A percentile compares a stretch with the other conserved stretches of the same genome.
These are phyloP conservation scores for Cirrhinus molitorella DNA, from an alignment of 2,797 vertebrate genomes.

Conservation along the genomic window DNA sequence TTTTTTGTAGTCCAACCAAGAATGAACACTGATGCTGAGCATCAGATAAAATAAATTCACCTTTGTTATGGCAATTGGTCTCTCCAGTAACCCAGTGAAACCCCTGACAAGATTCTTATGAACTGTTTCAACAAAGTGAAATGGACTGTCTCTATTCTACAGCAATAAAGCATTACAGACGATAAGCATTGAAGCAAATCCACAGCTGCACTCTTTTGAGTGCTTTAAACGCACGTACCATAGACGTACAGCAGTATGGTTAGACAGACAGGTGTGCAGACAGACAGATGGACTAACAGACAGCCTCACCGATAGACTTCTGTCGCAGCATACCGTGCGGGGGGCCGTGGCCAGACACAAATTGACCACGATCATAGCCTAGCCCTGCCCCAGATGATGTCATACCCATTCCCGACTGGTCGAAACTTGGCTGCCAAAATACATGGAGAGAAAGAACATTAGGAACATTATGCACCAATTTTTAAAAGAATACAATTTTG, in stretches of 20 bases:
- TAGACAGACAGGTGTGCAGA: slow-evolving; percentile 56
- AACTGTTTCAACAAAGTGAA: slow-evolving; percentile 16
- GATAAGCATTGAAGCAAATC: slow-evolving; percentile 4
- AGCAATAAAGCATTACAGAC: slow-evolving; percentile 13
- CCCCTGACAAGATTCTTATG: not conserved
- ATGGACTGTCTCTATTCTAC: not conserved
- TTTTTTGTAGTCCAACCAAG: not conserved
- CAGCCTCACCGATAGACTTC: slow-evolving; percentile 92
- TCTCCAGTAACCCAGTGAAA: not conserved
- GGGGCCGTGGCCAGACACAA: slow-evolving; percentile 82
- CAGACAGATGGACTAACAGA: slow-evolving; percentile 66
- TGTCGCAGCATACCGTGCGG: slow-evolving; percentile 91
- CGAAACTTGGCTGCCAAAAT: slow-evolving; percentile 83
- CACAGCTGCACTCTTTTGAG: slow-evolving; percentile 18
- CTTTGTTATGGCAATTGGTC: not conserved
- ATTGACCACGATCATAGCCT: slow-evolving; percentile 87
- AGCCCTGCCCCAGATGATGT: slow-evolving; percentile 80
- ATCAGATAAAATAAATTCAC: not conserved
- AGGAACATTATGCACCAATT: not conserved
- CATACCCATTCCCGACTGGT: slow-evolving; percentile 83
- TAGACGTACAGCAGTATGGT: slow-evolving; percentile 33
- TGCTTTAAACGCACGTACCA: slow-evolving; percentile 57
- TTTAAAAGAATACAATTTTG: not conserved
- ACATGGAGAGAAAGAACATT: slow-evolving; percentile 6
- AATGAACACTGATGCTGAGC: not conserved